Evolutionary conservation across 2,797 vertebrate species (phyloP).

Genomic region (Acanthurus lineatus): DNA sequence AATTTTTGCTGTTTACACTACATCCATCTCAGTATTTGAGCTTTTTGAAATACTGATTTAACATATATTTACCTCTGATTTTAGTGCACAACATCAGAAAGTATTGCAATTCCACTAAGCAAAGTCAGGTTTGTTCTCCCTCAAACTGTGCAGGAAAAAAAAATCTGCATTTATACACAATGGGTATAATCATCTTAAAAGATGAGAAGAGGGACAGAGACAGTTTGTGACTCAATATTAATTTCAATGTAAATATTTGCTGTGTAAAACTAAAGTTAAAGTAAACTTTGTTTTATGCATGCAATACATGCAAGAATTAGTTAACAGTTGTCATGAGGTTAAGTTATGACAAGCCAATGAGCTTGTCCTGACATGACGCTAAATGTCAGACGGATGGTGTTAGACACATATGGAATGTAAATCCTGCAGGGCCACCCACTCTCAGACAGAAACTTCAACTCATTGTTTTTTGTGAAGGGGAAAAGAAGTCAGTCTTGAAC

Average conservation of each 20-base stretch:
- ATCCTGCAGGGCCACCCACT: neutral
- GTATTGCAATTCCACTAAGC: neutral
- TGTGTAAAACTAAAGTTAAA: neutral
- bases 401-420: conserved; percentile 36
- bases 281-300: too few relatives aligned
- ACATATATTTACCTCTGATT: neutral
- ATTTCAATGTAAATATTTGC: neutral
- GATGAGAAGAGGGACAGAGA: neutral
- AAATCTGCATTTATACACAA: neutral
- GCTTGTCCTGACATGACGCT: conserved; percentile 33
- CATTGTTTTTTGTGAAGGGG: neutral
- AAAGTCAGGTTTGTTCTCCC: neutral
- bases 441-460: neutral
- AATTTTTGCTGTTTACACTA: neutral
- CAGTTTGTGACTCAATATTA: neutral
- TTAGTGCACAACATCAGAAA: neutral
- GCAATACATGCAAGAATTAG: neutral
- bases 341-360: neutral
- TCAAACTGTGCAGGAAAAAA: neutral
- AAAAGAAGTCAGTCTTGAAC: neutral
- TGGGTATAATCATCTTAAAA: neutral
- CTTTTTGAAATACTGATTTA: too few relatives aligned
- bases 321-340: neutral
- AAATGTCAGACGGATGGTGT: neutral
- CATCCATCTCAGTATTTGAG: too few relatives aligned